phyloP scores from a whole-genome alignment of 37 sponge, comb jelly and placozoan species.

The Trichoplax adhaerens region DNA sequence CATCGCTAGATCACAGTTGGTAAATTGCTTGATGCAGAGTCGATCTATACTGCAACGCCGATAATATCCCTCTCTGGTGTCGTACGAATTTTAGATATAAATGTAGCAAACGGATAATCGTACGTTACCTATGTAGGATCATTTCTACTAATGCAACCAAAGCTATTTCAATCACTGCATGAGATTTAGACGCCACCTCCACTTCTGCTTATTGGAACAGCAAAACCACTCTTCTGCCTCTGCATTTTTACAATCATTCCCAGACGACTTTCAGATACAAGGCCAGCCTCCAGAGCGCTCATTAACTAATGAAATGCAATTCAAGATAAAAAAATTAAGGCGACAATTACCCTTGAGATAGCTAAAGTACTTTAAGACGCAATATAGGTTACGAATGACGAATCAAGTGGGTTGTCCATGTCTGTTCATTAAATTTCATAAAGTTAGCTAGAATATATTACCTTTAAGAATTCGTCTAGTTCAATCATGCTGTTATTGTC shows the following conservation, averaged over 20 bases:
- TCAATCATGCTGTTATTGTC: slow-evolving; percentile 92
- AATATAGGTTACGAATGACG: neutral
- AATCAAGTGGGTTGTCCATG: neutral
- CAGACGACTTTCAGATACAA: slow-evolving; percentile 66
- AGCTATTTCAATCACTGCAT: too few species aligned
- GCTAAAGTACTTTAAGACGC: too few species aligned
- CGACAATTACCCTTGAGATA: too few species aligned
- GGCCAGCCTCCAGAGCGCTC: slow-evolving; percentile 69
- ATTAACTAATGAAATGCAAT: slow-evolving; percentile 29
- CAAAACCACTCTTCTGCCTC: slow-evolving; percentile 8
- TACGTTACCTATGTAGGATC: too few species aligned
- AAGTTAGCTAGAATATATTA: slow-evolving; percentile 12
- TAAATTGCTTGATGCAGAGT: too few species aligned
- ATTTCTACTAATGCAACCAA: too few species aligned
- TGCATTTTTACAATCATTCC: slow-evolving; percentile 33
- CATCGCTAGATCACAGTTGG: too few species aligned
- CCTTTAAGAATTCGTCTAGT: slow-evolving; percentile 90
- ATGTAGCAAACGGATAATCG: too few species aligned
- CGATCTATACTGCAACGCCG: too few species aligned
- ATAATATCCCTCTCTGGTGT: too few species aligned
- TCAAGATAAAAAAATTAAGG: too few species aligned
- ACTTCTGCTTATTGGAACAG: slow-evolving; percentile 40
- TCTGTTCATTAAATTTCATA: neutral
- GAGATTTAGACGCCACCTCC: slow-evolving; percentile 62
- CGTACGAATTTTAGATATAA: too few species aligned